These are phyloP conservation scores for Chelonus insularis DNA, from an alignment of 1,140 invertebrate genomes.

Conservation along the genomic window DNA sequence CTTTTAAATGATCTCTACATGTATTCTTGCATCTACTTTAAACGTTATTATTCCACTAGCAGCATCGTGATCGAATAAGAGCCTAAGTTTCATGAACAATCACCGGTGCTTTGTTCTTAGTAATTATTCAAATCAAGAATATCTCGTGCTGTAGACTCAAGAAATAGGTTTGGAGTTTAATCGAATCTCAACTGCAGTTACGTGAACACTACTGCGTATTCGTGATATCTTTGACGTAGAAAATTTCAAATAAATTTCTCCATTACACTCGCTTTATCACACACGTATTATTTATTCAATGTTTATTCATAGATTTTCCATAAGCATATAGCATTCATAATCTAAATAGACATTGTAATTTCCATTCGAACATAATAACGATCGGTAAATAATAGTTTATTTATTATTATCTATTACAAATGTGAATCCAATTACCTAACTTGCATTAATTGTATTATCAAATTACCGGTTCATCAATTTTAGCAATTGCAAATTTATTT, in stretches of 20 bases:
- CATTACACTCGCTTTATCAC: not conserved
- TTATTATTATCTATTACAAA: not conserved
- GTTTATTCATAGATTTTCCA: not conserved
- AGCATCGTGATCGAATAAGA: constrained; percentile 31
- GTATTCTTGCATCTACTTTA: no score
- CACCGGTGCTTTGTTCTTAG: constrained; percentile 35
- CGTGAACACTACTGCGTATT: constrained; percentile 28
- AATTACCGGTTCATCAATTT: not conserved
- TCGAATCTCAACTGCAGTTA: constrained; percentile 27
- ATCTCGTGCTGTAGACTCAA: constrained; percentile 26
- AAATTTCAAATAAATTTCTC: constrained; percentile 12
- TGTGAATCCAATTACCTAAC: not conserved
- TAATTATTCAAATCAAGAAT: constrained; percentile 36
- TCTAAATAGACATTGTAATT: no score
- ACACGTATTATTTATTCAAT: no score
- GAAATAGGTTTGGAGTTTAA: constrained; percentile 31
- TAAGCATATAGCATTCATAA: not conserved
- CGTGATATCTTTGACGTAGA: constrained; percentile 8
- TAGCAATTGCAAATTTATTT: constrained; percentile 5
- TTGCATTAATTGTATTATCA: not conserved
- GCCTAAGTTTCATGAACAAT: constrained; percentile 35
- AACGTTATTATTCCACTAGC: constrained; percentile 29
- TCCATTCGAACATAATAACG: no score
- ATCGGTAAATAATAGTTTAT: no score
- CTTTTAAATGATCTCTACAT: no score